Evolutionary conservation across 2,113 vertebrate species (phyloP), one percentile per base, ranked within the genome.

Genomic region (Herpetotheres cachinnans): DNA sequence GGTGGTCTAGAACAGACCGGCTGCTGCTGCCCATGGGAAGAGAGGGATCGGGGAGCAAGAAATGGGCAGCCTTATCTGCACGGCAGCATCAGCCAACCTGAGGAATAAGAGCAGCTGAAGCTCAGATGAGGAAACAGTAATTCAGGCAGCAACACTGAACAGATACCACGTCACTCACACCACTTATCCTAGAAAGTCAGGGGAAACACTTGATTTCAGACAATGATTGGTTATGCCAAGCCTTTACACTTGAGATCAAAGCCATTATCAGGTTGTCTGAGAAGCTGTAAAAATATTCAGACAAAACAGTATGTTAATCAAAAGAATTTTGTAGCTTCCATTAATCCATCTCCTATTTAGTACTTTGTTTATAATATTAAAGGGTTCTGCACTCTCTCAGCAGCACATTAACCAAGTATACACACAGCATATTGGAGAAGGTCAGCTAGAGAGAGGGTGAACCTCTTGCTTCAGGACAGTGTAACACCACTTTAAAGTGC

Each of bases 51-150:
- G 22, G 47, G 32, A 56, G 30, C 9, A 15, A 3, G 32, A 17
- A 3, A 40, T 0, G 1, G 36, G 70, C 55, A 90, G 9, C 0
- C 0, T 1, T 12, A 11, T 6, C 52, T 47, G 89, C 65, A 16
- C 2, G 8, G 63, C 19, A 7, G 76, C 58, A 56, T 58, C 74
- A 40, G 74, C 20, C 71, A 73, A 0, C n/a, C 61, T 26, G 27
- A 27, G 84, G 19, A 70, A 2, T 1, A 42, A 38, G 29, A n/a
- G 74, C 47, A 70, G 88, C 70, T 32, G 27, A 13, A 71, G 52
- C 56, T 34, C 69, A 7, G 19, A 13, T 0, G 15, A 73, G 40
- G 61, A 65, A 61, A 40, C 13, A 3, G 8, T 4, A 29, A 38
- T 6, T 16, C 34, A 34, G 69, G 84, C 40, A 77, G 76, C 66